phyloP scores from a whole-genome alignment of 2,888 invertebrate genomes.

The Folsomia manolachei region DNA sequence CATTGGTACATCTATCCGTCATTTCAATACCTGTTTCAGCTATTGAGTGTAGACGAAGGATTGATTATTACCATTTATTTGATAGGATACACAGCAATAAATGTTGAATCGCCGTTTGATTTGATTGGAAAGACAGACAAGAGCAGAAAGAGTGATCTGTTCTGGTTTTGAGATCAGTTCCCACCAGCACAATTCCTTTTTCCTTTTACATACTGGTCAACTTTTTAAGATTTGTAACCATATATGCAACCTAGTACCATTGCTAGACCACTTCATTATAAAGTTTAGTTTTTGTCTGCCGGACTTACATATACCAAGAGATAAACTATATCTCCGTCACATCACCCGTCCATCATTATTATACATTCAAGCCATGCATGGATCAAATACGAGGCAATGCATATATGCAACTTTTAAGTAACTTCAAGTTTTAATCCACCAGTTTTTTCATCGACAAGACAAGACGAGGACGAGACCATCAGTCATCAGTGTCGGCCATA shows the following conservation, averaged over 20 bases:
- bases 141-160: background rate
- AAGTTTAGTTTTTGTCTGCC: too few relatives aligned
- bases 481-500: background rate
- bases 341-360: too few relatives aligned
- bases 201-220: background rate
- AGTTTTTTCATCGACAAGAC: background rate
- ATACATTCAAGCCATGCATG: too few relatives aligned
- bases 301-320: too few relatives aligned
- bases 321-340: too few relatives aligned
- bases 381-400: too few relatives aligned
- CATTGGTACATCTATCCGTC: too few relatives aligned
- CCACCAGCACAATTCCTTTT: background rate
- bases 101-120: conserved; percentile 1
- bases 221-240: background rate
- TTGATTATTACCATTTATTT: background rate
- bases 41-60: background rate
- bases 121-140: conserved; percentile 5
- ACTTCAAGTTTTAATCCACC: background rate
- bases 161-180: conserved; percentile 6
- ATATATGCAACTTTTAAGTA: background rate
- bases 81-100: conserved; percentile 1
- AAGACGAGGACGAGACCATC: background rate
- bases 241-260: too few relatives aligned
- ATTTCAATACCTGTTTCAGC: background rate
- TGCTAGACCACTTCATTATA: too few relatives aligned